These are phyloP conservation scores for Brachionus plicatilis DNA, from an alignment of 1,140 invertebrate species.

Conservation along the genomic window DNA sequence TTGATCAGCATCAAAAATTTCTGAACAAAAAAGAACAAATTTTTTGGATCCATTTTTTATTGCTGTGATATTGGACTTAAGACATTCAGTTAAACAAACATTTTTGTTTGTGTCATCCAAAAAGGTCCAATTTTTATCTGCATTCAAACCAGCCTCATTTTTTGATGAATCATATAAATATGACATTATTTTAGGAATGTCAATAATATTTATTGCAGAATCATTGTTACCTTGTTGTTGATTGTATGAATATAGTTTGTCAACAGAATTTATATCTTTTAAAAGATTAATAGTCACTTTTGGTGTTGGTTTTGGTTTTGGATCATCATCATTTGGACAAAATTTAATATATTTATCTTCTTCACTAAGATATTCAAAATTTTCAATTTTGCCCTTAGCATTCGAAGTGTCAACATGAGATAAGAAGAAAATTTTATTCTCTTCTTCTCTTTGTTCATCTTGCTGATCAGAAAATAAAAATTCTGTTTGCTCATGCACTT, in stretches of 20 bases:
- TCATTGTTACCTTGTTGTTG: background rate
- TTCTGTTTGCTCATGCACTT: background rate
- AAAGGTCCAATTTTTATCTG: background rate
- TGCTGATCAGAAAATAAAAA: background rate
- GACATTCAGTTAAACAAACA: background rate
- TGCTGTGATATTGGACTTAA: background rate
- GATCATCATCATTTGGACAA: background rate
- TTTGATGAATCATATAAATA: background rate
- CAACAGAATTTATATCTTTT: background rate
- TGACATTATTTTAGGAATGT: background rate
- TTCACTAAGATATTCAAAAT: background rate
- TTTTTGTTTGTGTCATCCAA: background rate
- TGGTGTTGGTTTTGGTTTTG: background rate
- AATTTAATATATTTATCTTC: background rate
- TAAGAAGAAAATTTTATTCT: background rate
- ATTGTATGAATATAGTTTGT: background rate
- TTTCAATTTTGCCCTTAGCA: background rate
- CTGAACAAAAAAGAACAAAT: background rate
- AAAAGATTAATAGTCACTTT: background rate
- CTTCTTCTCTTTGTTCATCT: background rate
- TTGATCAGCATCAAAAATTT: background rate
- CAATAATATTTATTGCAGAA: background rate
- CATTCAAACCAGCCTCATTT: background rate
- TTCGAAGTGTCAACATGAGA: background rate
- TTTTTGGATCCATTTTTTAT: background rate